phyloP scores from a whole-genome alignment of 2,797 vertebrate genomes.

The Mormyrops boulengeri region DNA sequence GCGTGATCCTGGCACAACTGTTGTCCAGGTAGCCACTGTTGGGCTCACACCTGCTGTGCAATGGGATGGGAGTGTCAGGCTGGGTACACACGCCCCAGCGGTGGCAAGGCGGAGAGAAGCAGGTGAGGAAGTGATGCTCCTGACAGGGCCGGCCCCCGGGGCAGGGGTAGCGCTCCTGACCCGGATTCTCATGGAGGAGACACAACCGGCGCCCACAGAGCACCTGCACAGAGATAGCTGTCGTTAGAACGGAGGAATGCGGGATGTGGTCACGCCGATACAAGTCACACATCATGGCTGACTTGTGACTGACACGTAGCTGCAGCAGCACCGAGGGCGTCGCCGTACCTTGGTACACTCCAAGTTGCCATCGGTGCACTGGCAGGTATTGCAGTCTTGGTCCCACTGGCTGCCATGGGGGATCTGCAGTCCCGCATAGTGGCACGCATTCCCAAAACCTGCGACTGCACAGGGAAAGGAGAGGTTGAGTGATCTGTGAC shows the following conservation, averaged over 20 bases:
- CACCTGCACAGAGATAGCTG: slow-evolving; percentile 58
- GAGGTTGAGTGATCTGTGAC: background rate
- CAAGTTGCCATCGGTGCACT: slow-evolving; percentile 76
- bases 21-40: slow-evolving; percentile 81
- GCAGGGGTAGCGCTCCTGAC: slow-evolving; percentile 57
- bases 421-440: slow-evolving; percentile 74
- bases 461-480: slow-evolving; percentile 60
- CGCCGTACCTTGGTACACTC: slow-evolving; percentile 82
- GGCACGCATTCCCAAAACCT: slow-evolving; percentile 77
- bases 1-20: slow-evolving; percentile 85
- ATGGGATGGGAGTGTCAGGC: slow-evolving; percentile 50
- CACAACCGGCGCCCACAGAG: slow-evolving; percentile 84
- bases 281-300: background rate
- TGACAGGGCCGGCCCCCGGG: slow-evolving; percentile 73
- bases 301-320: background rate
- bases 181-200: slow-evolving; percentile 48
- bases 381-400: slow-evolving; percentile 90
- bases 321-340: background rate
- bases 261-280: background rate
- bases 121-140: slow-evolving; percentile 72
- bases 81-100: slow-evolving; percentile 84
- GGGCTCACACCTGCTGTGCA: slow-evolving; percentile 75
- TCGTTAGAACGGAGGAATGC: background rate
- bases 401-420: slow-evolving; percentile 87
- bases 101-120: slow-evolving; percentile 81